A percentile compares a stretch with the other conserved stretches of the same genome.
Evolutionary conservation across 2,797 vertebrate genomes (phyloP).

Genomic region (Borostomias antarcticus): DNA sequence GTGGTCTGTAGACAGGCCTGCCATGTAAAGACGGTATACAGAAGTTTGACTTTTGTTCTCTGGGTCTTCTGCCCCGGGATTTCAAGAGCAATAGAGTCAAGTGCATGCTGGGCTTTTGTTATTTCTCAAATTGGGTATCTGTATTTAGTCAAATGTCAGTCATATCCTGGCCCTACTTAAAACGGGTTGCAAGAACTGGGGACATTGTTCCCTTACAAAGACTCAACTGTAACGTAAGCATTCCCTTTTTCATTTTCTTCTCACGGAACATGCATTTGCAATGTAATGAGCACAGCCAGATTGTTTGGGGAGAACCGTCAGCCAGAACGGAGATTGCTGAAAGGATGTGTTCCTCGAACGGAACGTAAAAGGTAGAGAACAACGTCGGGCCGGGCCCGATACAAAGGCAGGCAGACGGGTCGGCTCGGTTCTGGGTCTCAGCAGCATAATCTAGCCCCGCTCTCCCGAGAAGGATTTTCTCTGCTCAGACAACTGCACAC

Average conservation of each 20-base stretch:
- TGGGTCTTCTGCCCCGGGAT: no score
- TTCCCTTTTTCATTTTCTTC: slow-evolving; percentile 7
- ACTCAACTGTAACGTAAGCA: slow-evolving; percentile 2
- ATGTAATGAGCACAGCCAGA: slow-evolving; percentile 6
- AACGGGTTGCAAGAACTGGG: background rate
- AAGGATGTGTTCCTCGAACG: slow-evolving; percentile 27
- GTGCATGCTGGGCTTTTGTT: no score
- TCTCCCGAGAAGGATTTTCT: slow-evolving; percentile 46
- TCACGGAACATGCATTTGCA: slow-evolving; percentile 27
- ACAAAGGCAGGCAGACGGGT: slow-evolving; percentile 52
- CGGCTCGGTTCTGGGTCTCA: slow-evolving; percentile 32
- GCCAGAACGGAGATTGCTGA: slow-evolving; percentile 24
- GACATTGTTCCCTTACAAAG: background rate
- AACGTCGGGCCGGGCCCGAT: slow-evolving; percentile 40
- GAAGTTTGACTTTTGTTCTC: no score
- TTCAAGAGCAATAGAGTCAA: no score
- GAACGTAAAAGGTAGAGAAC: slow-evolving; percentile 30
- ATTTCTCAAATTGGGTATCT: slow-evolving; percentile 25
- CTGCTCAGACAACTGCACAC: slow-evolving; percentile 42
- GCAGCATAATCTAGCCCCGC: slow-evolving; percentile 34
- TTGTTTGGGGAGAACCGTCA: slow-evolving; percentile 33
- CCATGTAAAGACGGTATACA: background rate
- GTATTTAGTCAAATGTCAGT: slow-evolving; percentile 5
- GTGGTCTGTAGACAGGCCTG: background rate
- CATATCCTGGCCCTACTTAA: background rate